Conservation (phyloP, 2,888 invertebrate species). For the Phaedon cochleariae region DNA sequence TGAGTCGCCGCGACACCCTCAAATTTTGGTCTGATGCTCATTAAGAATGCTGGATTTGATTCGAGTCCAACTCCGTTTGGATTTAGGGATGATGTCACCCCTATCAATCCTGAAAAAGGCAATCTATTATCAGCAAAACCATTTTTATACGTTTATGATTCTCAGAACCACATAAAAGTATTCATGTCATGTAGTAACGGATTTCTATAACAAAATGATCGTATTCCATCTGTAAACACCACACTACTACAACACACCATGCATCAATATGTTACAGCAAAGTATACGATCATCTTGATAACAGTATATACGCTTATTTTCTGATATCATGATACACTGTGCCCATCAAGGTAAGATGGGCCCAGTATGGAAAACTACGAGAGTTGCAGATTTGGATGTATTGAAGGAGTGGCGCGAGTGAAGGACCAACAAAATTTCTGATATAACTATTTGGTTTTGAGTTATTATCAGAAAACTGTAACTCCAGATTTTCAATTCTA, state of each 20-base stretch:
- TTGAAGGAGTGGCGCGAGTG: too few relatives aligned
- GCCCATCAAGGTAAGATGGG: too few relatives aligned
- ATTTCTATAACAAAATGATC: not conserved
- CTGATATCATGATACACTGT: too few relatives aligned
- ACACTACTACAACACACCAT: not conserved
- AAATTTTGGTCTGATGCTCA: constrained; percentile 65
- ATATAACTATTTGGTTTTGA: too few relatives aligned
- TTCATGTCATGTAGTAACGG: too few relatives aligned
- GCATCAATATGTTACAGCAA: not conserved
- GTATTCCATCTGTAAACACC: not conserved
- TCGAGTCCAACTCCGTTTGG: constrained; percentile 72
- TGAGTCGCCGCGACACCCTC: constrained; percentile 55
- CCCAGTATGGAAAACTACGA: too few relatives aligned
- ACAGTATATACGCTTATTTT: too few relatives aligned
- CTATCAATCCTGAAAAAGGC: constrained; percentile 53
- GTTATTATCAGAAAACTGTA: too few relatives aligned
- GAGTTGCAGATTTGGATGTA: too few relatives aligned
- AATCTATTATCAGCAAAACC: not conserved
- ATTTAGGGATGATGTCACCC: constrained; percentile 71
- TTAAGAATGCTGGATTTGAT: constrained; percentile 69
- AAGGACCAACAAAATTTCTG: too few relatives aligned
- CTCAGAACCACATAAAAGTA: not conserved
- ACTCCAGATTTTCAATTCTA: too few relatives aligned
- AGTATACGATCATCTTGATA: not conserved
- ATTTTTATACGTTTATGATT: not conserved